Evolutionary conservation across 2,113 vertebrate species (phyloP), one percentile per base, ranked within the genome.

Genomic region (Eira barbara): DNA sequence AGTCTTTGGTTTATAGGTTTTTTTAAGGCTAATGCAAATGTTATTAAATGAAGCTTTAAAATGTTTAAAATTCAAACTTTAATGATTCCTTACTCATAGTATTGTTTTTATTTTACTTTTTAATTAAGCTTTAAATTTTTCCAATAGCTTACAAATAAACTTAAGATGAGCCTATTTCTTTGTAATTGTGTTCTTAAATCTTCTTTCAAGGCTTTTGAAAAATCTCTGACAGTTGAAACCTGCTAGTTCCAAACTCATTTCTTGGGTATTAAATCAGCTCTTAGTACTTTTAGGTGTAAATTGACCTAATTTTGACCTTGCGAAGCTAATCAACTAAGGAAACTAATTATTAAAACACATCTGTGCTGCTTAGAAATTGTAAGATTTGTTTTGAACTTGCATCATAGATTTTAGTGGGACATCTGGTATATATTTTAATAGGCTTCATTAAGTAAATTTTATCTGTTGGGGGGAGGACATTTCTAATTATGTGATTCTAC

Each of bases 401-500:
- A 95, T 81, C 97, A 93, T 95, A 97, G 97, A 92, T 98, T 98
- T 98, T 97, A 98, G 95, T 98, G 96, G 98, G 95, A 98, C 98
- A 99, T 98, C 98, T 99, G 98, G 97, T 97, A 96, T 97, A 97
- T 98, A 98, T 97, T 98, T 98, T 97, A 97, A 96, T 97, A 96
- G 97, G 57, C 95, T 96, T 96, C 98, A 89, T 97, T 98, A 96
- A 97, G 95, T 98, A 97, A 95, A 97, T 98, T 96, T 92, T 97
- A 93, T 95, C 96, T 98, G 67, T 79, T 67, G 2, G 13, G 49
- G 20, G 23, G 23, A 81, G 82, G 57, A 4, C 14, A 65, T 92
- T 84, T 96, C 65, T 96, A 84, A 79, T 83, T 83, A 59, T 89
- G 21, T 94, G 76, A 88, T 92, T 87, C 47, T 5, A 78, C 52